A percentile compares a stretch with the other conserved stretches of the same genome.
These are phyloP conservation scores for Pyxicephalus adspersus DNA, from an alignment of 2,113 vertebrate genomes.

Conservation along the genomic window DNA sequence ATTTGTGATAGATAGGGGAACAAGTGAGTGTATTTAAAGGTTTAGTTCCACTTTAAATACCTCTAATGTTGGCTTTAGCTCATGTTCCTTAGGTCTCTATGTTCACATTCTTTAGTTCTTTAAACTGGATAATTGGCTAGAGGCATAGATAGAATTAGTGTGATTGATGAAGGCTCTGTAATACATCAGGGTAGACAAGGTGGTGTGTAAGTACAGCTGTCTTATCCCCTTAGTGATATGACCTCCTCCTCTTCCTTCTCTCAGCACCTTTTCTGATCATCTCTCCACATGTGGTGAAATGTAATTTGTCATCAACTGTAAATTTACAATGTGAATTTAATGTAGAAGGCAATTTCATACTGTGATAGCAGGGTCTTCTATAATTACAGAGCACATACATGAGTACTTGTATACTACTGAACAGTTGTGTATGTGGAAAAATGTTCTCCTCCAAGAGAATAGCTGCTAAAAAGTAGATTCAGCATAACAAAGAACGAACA, in stretches of 20 bases:
- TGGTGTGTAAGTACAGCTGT: not conserved
- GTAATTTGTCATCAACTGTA: not conserved
- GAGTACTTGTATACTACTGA: too few species aligned
- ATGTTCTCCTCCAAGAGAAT: too few species aligned
- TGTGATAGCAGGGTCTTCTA: not conserved
- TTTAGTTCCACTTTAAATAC: too few species aligned
- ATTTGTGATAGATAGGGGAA: too few species aligned
- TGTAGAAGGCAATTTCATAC: not conserved
- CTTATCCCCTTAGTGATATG: not conserved
- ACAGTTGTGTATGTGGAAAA: too few species aligned
- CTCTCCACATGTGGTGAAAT: not conserved
- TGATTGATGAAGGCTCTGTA: constrained; percentile 6
- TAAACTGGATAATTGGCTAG: not conserved
- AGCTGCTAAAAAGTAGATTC: too few species aligned
- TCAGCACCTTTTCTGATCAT: not conserved
- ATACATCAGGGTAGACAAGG: not conserved
- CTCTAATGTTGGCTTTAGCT: too few species aligned
- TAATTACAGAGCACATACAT: not conserved
- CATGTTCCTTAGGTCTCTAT: too few species aligned
- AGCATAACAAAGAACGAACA: too few species aligned
- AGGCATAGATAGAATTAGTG: not conserved
- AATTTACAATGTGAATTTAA: not conserved
- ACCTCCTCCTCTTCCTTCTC: not conserved
- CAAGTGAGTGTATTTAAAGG: too few species aligned
- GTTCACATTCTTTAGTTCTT: not conserved